A percentile compares a stretch with the other conserved stretches of the same genome.
Conservation (phyloP, 64 coral and sea anemone genomes). For the Actinia tenebrosa region DNA sequence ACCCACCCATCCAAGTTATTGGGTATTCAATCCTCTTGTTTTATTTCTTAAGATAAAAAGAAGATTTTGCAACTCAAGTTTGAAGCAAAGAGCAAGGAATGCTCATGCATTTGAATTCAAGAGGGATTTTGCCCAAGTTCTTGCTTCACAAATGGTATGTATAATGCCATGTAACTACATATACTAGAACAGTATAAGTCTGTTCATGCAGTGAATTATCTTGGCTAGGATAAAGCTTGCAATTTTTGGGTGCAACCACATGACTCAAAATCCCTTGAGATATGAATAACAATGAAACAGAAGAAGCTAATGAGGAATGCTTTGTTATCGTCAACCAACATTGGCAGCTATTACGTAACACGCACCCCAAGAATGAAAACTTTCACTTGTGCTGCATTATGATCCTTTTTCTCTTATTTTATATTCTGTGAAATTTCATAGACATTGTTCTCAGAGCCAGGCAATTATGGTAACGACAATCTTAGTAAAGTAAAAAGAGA, state of each 20-base stretch:
- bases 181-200: too few species aligned
- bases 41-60: slow-evolving; percentile 61
- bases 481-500: slow-evolving; percentile 63
- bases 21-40: neutral
- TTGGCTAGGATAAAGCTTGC: too few species aligned
- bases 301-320: too few species aligned
- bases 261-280: too few species aligned
- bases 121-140: slow-evolving; percentile 94
- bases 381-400: neutral
- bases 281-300: too few species aligned
- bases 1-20: neutral
- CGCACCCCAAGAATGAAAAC: neutral
- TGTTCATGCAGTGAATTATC: too few species aligned
- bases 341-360: too few species aligned
- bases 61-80: slow-evolving; percentile 67
- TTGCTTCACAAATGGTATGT: slow-evolving; percentile 80
- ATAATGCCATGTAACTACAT: neutral
- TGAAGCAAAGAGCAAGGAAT: slow-evolving; percentile 84
- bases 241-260: too few species aligned
- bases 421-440: neutral
- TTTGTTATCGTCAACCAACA: too few species aligned
- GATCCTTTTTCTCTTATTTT: neutral
- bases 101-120: slow-evolving; percentile 85
- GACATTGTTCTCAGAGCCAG: slow-evolving; percentile 64
- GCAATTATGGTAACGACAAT: slow-evolving; percentile 38